These are phyloP conservation scores for Melinaea marsaeus DNA, from an alignment of 2,888 invertebrate species.

Conservation along the genomic window DNA sequence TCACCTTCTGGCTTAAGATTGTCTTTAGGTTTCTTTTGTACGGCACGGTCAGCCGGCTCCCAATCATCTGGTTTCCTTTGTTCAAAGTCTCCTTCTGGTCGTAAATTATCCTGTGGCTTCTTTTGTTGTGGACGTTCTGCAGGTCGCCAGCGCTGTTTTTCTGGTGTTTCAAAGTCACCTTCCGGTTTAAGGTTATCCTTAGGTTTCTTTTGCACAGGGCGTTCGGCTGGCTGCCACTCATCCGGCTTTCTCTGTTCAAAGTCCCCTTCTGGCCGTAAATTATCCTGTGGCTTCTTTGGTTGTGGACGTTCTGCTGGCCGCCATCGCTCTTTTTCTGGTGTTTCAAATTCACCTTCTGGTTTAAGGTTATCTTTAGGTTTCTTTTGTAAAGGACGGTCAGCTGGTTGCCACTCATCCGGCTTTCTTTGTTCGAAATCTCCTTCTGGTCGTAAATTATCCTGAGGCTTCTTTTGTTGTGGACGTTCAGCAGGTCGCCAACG, in stretches of 20 bases:
- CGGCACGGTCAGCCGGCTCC: slow-evolving; percentile 59
- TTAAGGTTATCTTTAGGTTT: slow-evolving; percentile 72
- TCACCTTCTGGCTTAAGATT: slow-evolving; percentile 78
- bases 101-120: slow-evolving; percentile 74
- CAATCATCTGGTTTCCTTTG: slow-evolving; percentile 49
- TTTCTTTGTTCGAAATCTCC: slow-evolving; percentile 70
- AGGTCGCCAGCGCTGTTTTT: slow-evolving; percentile 50
- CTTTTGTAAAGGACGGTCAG: slow-evolving; percentile 50
- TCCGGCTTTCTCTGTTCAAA: slow-evolving; percentile 73
- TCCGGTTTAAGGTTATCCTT: slow-evolving; percentile 75
- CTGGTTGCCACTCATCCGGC: slow-evolving; percentile 48
- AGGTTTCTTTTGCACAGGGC: slow-evolving; percentile 56
- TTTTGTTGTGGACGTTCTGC: slow-evolving; percentile 55
- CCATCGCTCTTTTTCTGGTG: slow-evolving; percentile 72
- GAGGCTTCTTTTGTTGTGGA: slow-evolving; percentile 53
- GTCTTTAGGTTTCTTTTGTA: slow-evolving; percentile 69
- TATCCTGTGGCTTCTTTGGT: slow-evolving; percentile 71
- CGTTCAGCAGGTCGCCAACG: slow-evolving; percentile 65
- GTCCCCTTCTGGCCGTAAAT: slow-evolving; percentile 77
- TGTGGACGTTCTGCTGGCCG: slow-evolving; percentile 57
- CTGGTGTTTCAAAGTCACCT: slow-evolving; percentile 67
- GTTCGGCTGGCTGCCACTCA: slow-evolving; percentile 63
- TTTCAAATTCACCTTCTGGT: slow-evolving; percentile 70
- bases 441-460: slow-evolving; percentile 78
- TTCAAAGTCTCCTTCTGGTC: slow-evolving; percentile 75